Conservation (phyloP, 2,888 invertebrate species). For the Eupithecia dodoneata region DNA sequence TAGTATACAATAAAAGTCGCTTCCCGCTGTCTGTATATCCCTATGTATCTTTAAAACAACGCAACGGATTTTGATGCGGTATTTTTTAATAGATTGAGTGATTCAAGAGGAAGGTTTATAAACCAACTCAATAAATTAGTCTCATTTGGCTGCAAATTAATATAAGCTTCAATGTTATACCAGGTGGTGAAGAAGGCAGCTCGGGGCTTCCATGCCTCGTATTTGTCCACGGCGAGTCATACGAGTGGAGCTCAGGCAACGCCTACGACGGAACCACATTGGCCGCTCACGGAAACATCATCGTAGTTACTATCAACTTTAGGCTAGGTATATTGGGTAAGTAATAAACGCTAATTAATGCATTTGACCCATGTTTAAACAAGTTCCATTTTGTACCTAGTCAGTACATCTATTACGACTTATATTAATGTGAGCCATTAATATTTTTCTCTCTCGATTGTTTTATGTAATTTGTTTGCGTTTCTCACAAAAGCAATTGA, state of each 20-base stretch:
- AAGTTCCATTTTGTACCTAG: background rate
- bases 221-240: slow-evolving; percentile 97
- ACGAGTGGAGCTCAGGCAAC: slow-evolving; percentile 98
- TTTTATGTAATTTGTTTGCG: too few relatives aligned
- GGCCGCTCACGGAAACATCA: slow-evolving; percentile 94
- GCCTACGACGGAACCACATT: slow-evolving; percentile 98
- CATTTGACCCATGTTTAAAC: background rate
- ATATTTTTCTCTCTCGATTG: too few relatives aligned
- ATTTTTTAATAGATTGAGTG: too few relatives aligned
- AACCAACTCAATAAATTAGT: background rate
- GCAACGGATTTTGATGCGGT: too few relatives aligned
- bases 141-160: background rate
- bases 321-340: slow-evolving; percentile 94
- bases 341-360: slow-evolving; percentile 46
- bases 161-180: background rate
- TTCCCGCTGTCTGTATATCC: too few relatives aligned
- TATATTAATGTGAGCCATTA: background rate
- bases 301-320: slow-evolving; percentile 96
- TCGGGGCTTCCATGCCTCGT: slow-evolving; percentile 91
- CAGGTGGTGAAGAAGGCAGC: slow-evolving; percentile 75
- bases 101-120: too few relatives aligned
- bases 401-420: background rate
- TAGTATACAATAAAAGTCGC: too few relatives aligned
- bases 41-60: too few relatives aligned
- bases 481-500: too few relatives aligned